These are phyloP conservation scores for Galaxias olidus DNA, from an alignment of 2,797 vertebrate genomes.

Conservation along the genomic window DNA sequence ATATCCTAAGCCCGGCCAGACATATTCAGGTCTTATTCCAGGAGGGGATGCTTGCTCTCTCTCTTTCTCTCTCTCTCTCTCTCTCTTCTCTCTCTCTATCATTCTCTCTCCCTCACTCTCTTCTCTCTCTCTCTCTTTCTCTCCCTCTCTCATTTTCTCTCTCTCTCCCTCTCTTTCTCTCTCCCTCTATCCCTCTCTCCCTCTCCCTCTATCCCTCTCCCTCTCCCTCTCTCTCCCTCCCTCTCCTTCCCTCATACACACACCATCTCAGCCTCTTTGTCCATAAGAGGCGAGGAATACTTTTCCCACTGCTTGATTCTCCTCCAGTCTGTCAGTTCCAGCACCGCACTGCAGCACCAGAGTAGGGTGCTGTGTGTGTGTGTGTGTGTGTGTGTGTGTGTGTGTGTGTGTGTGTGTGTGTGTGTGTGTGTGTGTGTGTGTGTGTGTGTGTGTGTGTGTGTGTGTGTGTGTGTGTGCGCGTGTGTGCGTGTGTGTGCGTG, in stretches of 20 bases:
- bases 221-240: not conserved
- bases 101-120: not conserved
- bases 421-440: constrained; percentile 26
- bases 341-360: constrained; percentile 59
- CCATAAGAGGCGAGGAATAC: too few relatives aligned
- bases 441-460: constrained; percentile 1
- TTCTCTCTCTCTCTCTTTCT: too few relatives aligned
- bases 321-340: constrained; percentile 39
- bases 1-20: too few relatives aligned
- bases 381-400: constrained; percentile 3
- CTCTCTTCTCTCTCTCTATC: not conserved
- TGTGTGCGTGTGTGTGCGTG: constrained; percentile 7
- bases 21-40: too few relatives aligned
- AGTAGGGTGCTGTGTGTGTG: constrained; percentile 15
- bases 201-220: not conserved
- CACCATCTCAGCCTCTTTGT: too few relatives aligned
- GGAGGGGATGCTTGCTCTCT: too few relatives aligned
- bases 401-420: constrained; percentile 10
- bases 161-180: not conserved
- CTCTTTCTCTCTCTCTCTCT: not conserved
- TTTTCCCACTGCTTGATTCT: constrained; percentile 25
- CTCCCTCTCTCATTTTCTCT: not conserved
- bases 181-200: not conserved
- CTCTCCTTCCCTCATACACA: too few relatives aligned
- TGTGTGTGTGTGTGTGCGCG: constrained; percentile 10